Evolutionary conservation across 2,113 vertebrate genomes (phyloP), one percentile per base, ranked within the genome.

Genomic region (Pampusana beccarii): DNA sequence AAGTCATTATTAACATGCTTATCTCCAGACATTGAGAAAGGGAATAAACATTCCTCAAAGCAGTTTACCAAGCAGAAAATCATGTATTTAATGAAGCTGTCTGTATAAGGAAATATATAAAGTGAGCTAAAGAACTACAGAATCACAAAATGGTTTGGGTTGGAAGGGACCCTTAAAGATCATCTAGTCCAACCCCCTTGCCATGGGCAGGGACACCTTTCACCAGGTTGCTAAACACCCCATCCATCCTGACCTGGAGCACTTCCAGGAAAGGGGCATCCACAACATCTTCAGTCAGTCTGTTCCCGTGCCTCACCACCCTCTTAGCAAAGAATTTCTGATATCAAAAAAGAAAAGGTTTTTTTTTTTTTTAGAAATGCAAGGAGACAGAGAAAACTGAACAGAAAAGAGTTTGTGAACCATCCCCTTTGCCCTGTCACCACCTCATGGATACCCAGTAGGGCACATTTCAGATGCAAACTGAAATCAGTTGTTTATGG

Each of bases 241-340:
- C 2, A 0, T 23, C 33, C 42, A n/a, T 1, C 5, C 57, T 28
- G 26, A 5, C 23, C 28, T 53, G 29, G 26, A 66, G 72, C 19
- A 53, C 24, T 5, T 8, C 6, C 44, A 72, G 0, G 2, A n/a
- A 25, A 4, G 18, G 5, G 8, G 13, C 46, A 85, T 7, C 24
- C 28, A 33, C n/a, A 85, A 5, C 14, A 16, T 48, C 33, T 26
- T n/a, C 26, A 19, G 13, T 33, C 3, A 73, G 12, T 26, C 25
- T 40, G 17, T 33, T 10, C 16, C 20, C 31, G 5, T 51, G n/a
- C 9, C 20, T 58, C 38, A 48, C 5, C 4, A 48, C 11, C 5
- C 14, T 21, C 21, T 12, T 1, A 14, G 26, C 3, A 13, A 69
- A 80, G n/a, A 86, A 64, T 51, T 95, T 77, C 6, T 46, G 44